A percentile compares a stretch with the other conserved stretches of the same genome.
These are phyloP conservation scores for Ypsolopha scabrella DNA, from an alignment of 2,888 invertebrate species.

Conservation along the genomic window DNA sequence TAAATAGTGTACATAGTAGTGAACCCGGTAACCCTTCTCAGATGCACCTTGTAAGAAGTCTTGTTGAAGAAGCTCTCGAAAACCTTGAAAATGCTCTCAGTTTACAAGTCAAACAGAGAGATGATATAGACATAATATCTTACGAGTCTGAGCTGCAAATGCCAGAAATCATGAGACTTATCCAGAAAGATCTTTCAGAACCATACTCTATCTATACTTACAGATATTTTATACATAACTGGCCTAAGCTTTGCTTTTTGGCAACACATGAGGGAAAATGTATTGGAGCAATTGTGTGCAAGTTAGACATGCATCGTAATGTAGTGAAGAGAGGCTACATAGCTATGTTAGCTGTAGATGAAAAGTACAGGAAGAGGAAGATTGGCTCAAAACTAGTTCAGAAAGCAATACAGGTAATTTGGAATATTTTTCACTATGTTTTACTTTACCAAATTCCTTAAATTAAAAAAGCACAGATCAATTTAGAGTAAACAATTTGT, in stretches of 20 bases:
- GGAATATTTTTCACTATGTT: background rate
- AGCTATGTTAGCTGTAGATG: slow-evolving; percentile 99
- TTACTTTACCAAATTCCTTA: too few species aligned
- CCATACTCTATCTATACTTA: slow-evolving; percentile 99
- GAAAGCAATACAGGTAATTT: slow-evolving; percentile 77
- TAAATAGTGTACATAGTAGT: slow-evolving; percentile 19
- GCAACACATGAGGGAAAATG: slow-evolving; percentile 89
- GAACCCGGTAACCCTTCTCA: slow-evolving; percentile 9
- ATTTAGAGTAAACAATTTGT: too few species aligned
- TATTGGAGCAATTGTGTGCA: slow-evolving; percentile 99
- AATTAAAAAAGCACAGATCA: too few species aligned
- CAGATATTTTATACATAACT: slow-evolving; percentile 99
- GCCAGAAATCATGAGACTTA: slow-evolving; percentile 98
- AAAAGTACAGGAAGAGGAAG: slow-evolving; percentile 92
- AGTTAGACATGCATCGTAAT: slow-evolving; percentile 92
- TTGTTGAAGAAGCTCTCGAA: slow-evolving; percentile 14
- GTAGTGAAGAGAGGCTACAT: slow-evolving; percentile 96
- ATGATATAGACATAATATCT: slow-evolving; percentile 55
- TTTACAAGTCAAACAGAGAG: slow-evolving; percentile 27
- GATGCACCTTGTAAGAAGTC: slow-evolving; percentile 17
- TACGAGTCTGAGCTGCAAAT: slow-evolving; percentile 98
- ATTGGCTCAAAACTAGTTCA: slow-evolving; percentile 89
- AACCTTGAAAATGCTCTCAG: slow-evolving; percentile 21
- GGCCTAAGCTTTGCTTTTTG: slow-evolving; percentile 98
- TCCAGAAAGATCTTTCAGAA: slow-evolving; percentile 98